Evolutionary conservation across 2,888 invertebrate genomes (phyloP).

Genomic region (Syrista parreyssii): DNA sequence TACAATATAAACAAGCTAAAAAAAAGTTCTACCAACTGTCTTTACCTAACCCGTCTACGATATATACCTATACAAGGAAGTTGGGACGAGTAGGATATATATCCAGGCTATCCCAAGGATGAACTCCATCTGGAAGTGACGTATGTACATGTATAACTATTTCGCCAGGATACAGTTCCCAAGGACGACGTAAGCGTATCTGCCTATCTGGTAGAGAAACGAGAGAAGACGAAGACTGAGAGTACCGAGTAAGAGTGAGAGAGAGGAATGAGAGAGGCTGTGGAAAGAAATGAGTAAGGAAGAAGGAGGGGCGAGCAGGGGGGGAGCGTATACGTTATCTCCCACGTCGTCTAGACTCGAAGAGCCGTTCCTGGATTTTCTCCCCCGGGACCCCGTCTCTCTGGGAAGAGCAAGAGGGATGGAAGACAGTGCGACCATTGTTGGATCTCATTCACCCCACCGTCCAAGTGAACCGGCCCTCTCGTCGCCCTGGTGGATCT

Average conservation of each 20-base stretch:
- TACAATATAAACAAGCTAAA: neutral
- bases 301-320: constrained; percentile 7
- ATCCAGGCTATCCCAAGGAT: neutral
- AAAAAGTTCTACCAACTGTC: neutral
- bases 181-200: neutral
- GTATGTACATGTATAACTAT: neutral
- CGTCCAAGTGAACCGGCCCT: constrained; percentile 11
- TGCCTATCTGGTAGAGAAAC: neutral
- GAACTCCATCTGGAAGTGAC: neutral
- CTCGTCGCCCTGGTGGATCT: constrained; percentile 50
- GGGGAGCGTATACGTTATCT: constrained; percentile 32
- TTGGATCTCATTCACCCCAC: constrained; percentile 42
- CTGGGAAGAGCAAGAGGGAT: constrained; percentile 23
- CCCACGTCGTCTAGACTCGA: constrained; percentile 50
- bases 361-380: constrained; percentile 51
- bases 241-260: neutral
- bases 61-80: neutral
- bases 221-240: constrained; percentile 16
- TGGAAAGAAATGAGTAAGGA: neutral
- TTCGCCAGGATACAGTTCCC: neutral
- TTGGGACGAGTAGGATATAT: neutral
- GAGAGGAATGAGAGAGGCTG: neutral
- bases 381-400: constrained; percentile 44
- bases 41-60: neutral
- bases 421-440: constrained; percentile 55